Conservation (phyloP, 2,888 invertebrate genomes). For the Zygogramma bicolorata region DNA sequence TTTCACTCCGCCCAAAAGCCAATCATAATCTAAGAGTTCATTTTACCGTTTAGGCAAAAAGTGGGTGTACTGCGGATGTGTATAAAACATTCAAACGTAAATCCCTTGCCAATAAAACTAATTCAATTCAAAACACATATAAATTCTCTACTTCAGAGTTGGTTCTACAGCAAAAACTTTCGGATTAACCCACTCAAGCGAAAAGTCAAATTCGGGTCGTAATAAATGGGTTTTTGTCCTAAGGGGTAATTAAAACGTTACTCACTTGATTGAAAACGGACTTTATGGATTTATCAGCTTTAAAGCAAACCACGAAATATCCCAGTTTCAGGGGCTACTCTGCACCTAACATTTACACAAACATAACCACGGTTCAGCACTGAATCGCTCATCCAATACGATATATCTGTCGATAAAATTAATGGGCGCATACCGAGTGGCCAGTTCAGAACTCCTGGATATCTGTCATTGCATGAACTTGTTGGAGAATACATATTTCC, state of each 20-base stretch:
- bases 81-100: neutral
- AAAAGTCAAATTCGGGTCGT: neutral
- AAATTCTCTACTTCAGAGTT: neutral
- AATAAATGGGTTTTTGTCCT: neutral
- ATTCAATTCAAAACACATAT: neutral
- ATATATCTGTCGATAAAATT: neutral
- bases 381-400: neutral
- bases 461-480: too few relatives aligned
- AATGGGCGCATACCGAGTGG: neutral
- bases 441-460: too few relatives aligned
- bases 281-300: slow-evolving; percentile 2
- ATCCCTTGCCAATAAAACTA: neutral
- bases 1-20: neutral
- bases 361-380: neutral
- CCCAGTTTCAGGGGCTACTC: neutral
- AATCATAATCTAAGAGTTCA: neutral
- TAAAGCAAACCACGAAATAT: neutral
- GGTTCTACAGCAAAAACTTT: neutral
- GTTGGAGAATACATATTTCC: too few relatives aligned
- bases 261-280: slow-evolving; percentile 1
- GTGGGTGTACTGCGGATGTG: neutral
- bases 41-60: neutral
- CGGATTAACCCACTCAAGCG: neutral
- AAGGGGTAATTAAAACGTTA: neutral
- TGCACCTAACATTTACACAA: neutral